Evolutionary conservation across 2,113 vertebrate species (phyloP), one percentile per base, ranked within the genome.

Genomic region (Zootoca vivipara): DNA sequence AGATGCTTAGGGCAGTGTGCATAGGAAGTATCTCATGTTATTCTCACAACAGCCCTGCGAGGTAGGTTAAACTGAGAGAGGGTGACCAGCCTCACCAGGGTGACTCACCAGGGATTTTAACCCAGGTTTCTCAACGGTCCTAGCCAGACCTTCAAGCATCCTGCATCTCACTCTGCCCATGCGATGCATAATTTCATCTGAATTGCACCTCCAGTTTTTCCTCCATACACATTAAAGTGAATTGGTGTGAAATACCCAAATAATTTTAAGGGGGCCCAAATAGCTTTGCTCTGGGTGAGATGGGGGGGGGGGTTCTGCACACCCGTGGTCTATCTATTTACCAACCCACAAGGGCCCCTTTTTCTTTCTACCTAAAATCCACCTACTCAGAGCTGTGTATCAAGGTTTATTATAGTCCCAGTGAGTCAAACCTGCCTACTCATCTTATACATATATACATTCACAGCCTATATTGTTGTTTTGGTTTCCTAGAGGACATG

Each of bases 401-500:
- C 80, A 65, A 15, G 40, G 58, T 83, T 88, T 20, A 38, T 67
- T n/a, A 22, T 69, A 77, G 64, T 69, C 79, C 85, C 56, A 67
- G 70, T 38, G 73, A 85, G 18, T 72, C 56, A 52, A 79, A 83
- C 46, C 64, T 85, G 87, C 81, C 79, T 86, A 46, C 64, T 83
- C 73, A 33, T 72, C 13, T 10, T 46, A 83, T 74, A 22, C 40
- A 86, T 78, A 86, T 86, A 90, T 83, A 90, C 64, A 86, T 84
- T 73, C 16, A 9, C 38, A 38, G 30, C 67, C 81, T 80, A 87
- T 64, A 74, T 90, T 87, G 72, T 86, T 90, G 40, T 87, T 87
- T 62, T 72, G 73, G 86, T 80, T 87, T 87, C 81, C 85, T 85
- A 56, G 58, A 90, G 75, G 82, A 84, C 82, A 74, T 33, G 30